A percentile compares a stretch with the other conserved stretches of the same genome.
These are phyloP conservation scores for Rhinophrynus dorsalis DNA, from an alignment of 2,797 vertebrate genomes.

Conservation along the genomic window DNA sequence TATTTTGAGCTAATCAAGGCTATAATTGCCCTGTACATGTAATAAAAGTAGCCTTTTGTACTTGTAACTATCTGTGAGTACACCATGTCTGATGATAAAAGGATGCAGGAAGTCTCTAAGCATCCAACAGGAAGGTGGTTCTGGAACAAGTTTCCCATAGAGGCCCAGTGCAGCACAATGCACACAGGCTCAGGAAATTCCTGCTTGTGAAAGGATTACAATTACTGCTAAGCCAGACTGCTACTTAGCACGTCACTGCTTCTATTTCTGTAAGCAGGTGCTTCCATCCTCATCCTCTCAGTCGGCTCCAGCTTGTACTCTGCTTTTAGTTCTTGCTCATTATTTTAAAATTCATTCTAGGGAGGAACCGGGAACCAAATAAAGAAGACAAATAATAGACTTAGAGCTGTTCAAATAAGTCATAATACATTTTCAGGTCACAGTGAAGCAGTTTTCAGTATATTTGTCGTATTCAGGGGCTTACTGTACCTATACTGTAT, in stretches of 20 bases:
- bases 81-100: slow-evolving; percentile 24
- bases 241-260: slow-evolving; percentile 31
- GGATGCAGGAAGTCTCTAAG: slow-evolving; percentile 40
- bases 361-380: neutral
- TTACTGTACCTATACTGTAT: too few species aligned
- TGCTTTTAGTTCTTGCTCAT: neutral
- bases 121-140: slow-evolving; percentile 34
- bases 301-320: neutral
- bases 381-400: neutral
- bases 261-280: slow-evolving; percentile 46
- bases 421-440: too few species aligned
- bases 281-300: slow-evolving; percentile 25
- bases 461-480: too few species aligned
- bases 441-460: too few species aligned
- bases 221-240: slow-evolving; percentile 27
- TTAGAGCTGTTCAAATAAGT: neutral
- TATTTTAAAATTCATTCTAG: neutral
- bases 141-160: slow-evolving; percentile 37
- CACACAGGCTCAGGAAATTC: slow-evolving; percentile 34
- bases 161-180: slow-evolving; percentile 28
- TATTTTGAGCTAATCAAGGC: too few species aligned
- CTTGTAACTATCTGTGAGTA: neutral
- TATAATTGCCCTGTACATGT: too few species aligned
- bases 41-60: neutral
- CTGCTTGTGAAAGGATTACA: slow-evolving; percentile 39